These are phyloP conservation scores for Amniataba percoides DNA, from an alignment of 2,797 vertebrate species.

Conservation along the genomic window DNA sequence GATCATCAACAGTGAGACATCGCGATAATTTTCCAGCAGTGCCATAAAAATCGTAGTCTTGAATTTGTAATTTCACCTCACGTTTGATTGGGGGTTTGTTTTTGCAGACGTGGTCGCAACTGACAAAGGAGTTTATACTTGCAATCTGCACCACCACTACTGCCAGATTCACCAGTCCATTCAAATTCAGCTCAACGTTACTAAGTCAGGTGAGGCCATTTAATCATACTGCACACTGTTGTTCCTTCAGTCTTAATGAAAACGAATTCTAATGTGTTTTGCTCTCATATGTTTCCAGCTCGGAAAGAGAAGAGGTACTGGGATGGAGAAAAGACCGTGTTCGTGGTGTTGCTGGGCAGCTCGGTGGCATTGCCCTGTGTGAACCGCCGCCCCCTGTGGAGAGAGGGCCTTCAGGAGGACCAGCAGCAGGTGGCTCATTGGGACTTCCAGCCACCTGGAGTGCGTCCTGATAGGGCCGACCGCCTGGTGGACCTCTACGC, in stretches of 20 bases:
- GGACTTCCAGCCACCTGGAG: conserved; percentile 94
- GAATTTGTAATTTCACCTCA: background rate
- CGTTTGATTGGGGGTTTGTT: conserved; percentile 15
- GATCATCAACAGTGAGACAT: conserved; percentile 88
- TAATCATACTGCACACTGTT: background rate
- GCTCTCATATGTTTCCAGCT: conserved; percentile 74
- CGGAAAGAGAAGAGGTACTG: conserved; percentile 87
- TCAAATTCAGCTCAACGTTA: conserved; percentile 89
- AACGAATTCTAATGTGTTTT: background rate
- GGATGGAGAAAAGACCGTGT: conserved; percentile 92
- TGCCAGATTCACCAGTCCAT: conserved; percentile 93
- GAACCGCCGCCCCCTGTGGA: conserved; percentile 92
- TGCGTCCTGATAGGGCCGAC: conserved; percentile 92
- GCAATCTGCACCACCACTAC: conserved; percentile 97
- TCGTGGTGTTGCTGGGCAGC: conserved; percentile 87
- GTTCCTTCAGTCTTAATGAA: background rate
- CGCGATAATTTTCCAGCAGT: background rate
- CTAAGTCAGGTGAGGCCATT: conserved; percentile 87
- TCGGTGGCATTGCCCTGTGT: conserved; percentile 90
- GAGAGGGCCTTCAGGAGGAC: conserved; percentile 90
- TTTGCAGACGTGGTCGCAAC: conserved; percentile 85
- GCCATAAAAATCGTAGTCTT: rapidly evolving
- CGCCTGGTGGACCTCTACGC: conserved; percentile 95
- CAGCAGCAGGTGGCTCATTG: conserved; percentile 97
- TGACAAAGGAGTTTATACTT: conserved; percentile 93